Evolutionary conservation across 2,888 invertebrate genomes (phyloP).

Genomic region (Gymnosoma rotundatum): DNA sequence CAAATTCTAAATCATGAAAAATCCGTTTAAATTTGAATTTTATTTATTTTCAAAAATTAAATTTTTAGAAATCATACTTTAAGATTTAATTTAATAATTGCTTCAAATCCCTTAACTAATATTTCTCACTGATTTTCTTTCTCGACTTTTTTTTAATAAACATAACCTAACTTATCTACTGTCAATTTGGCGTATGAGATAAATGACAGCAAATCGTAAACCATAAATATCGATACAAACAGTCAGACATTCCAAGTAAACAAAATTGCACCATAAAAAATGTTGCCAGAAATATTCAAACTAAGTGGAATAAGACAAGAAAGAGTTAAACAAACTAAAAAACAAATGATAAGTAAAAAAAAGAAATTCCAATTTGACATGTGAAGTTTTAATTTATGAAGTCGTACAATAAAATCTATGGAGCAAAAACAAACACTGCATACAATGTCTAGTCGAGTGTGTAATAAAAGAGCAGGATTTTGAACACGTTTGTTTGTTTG

Average conservation of each 20-base stretch:
- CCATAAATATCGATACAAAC: conserved; percentile 55
- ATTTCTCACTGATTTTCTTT: not conserved
- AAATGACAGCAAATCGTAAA: conserved; percentile 66
- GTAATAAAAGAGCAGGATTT: conserved; percentile 45
- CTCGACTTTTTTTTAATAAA: conserved; percentile 27
- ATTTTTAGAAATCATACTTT: too few species aligned
- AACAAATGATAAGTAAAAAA: conserved; percentile 48
- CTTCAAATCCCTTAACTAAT: not conserved
- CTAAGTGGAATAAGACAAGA: conserved; percentile 70
- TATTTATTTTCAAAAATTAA: too few species aligned
- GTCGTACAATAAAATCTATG: conserved; percentile 40
- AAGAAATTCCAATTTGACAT: conserved; percentile 68
- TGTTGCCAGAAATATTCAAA: conserved; percentile 44
- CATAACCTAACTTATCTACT: conserved; percentile 65
- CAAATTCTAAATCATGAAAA: too few species aligned
- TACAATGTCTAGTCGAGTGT: conserved; percentile 47
- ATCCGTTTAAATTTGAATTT: too few species aligned
- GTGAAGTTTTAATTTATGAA: conserved; percentile 72
- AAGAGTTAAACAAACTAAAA: conserved; percentile 42
- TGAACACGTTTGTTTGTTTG: conserved; percentile 32
- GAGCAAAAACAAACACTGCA: conserved; percentile 3
- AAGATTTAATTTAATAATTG: conserved; percentile 3
- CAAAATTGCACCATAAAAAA: conserved; percentile 16
- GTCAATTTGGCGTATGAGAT: conserved; percentile 69
- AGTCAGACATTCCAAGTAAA: conserved; percentile 61